phyloP scores from a whole-genome alignment of 2,888 invertebrate genomes.

The Acleris sparsana region DNA sequence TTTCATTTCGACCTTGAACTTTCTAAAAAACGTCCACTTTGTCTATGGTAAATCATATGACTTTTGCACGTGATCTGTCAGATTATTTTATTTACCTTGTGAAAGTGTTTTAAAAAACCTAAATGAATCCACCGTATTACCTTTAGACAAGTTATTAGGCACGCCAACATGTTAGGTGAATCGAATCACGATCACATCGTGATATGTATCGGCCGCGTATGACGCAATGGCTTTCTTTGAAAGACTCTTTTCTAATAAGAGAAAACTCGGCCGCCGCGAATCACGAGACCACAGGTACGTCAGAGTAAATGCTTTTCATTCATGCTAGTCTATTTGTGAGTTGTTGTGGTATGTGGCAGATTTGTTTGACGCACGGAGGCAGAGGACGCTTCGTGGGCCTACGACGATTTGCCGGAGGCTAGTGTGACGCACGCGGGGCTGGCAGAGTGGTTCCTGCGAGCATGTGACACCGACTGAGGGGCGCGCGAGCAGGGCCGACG shows the following conservation, averaged over 20 bases:
- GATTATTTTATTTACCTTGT: constrained; percentile 59
- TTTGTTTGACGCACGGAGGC: constrained; percentile 61
- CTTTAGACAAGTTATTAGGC: constrained; percentile 18
- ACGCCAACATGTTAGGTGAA: constrained; percentile 52
- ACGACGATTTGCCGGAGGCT: constrained; percentile 43
- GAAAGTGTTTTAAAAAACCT: constrained; percentile 38
- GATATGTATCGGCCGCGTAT: constrained; percentile 57
- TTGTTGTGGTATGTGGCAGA: constrained; percentile 49
- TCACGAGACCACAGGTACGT: constrained; percentile 80
- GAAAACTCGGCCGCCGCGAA: constrained; percentile 74
- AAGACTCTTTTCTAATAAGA: constrained; percentile 87
- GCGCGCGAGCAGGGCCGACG: constrained; percentile 51
- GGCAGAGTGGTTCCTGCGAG: constrained; percentile 52
- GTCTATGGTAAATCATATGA: constrained; percentile 80
- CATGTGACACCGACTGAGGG: constrained; percentile 41
- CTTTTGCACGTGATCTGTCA: constrained; percentile 77
- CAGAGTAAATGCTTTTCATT: constrained; percentile 64
- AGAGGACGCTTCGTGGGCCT: constrained; percentile 52
- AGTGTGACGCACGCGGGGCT: constrained; percentile 65
- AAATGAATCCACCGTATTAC: constrained; percentile 36
- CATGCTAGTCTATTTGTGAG: constrained; percentile 63
- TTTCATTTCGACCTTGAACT: constrained; percentile 55
- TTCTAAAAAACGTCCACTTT: constrained; percentile 43
- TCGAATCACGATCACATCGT: constrained; percentile 53
- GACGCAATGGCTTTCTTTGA: constrained; percentile 89